Evolutionary conservation across 2,797 vertebrate species (phyloP), one percentile per base, ranked within the genome.

Genomic region (Salarias fasciatus): DNA sequence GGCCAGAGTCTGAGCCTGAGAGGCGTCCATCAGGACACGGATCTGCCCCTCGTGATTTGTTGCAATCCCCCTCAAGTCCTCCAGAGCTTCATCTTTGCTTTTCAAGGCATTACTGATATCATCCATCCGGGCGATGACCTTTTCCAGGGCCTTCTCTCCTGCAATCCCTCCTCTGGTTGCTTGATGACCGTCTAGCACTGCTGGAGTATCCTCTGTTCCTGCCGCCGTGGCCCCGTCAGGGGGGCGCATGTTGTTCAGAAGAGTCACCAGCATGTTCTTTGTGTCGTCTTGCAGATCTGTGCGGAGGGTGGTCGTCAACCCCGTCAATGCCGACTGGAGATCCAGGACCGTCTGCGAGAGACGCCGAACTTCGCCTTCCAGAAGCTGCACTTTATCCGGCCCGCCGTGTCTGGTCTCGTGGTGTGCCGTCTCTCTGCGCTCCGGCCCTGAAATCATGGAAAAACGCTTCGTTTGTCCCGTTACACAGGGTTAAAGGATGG

Each of bases 321-420:
- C 94, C 0, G 91, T 89, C 79, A 99, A 75, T 0, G 95, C 91
- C 0, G 95, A 93, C 85, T 98, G 96, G 43, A 99, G 94, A 64
- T 96, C 95, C 68, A 91, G 83, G 18, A 99, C 95, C 0, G 94
- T 96, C 64, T 94, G 94, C 3, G 95, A 97, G 45, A 99, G 94
- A 4, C 95, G 92, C 40, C 96, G 94, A 49, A 99, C 92, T 82
- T 99, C 95, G 0, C 94, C 93, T 77, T 99, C 97, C 42, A 99
- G 93, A 69, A 94, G 87, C 48, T 84, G 94, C 24, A 97, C 92
- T 83, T 95, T 97, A 77, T 95, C 94, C 40, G 91, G 88, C 43
- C 62, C 89, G 5, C 61, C 80, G 15, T 73, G 84, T 35, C 82
- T 80, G 0, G 54, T 78, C 49, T 90, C 84, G 54, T 89, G 85